Evolutionary conservation across 1,140 invertebrate genomes (phyloP), one percentile per base, ranked within the genome.

Genomic region (Chionoecetes opilio): DNA sequence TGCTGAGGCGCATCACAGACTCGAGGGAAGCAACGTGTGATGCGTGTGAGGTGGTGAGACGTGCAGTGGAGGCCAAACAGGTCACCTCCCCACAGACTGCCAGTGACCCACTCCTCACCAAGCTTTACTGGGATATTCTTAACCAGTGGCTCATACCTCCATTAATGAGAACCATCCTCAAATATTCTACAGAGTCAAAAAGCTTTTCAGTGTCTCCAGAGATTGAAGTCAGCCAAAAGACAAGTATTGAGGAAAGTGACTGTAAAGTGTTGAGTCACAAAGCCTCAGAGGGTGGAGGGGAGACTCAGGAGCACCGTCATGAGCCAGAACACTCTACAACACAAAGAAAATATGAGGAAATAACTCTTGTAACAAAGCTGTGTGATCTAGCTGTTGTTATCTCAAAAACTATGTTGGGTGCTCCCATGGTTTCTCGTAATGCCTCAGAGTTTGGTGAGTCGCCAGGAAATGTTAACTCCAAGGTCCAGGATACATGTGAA

Each of bases 21-120:
- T 6, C 26, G 11, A 41, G 41, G 14, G 53, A 75, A n/a, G 17
- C 87, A 31, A 38, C 86, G 31, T n/a, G 41, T 31, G 32, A 17
- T 29, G 82, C 34, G 21, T 94, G 93, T 90, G 86, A 94, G 31
- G 6, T 94, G 35, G 46, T 94, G 34, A 82, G 34, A 11, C 21
- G 35, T 11, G n/a, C 35, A 21, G 46, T 94, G 29, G 53, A 94
- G 31, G 93, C 53, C 5, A 75, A n/a, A 31, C 87, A 94, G 32
- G 21, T 8, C 21, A 32, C 41, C 34, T 29, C 21, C 31, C n/a
- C 37, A 32, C 37, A 21, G 6, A n/a, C 53, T 41, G 53, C 26
- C 29, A n/a, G 6, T 14, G 17, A 38, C 34, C 84, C 91, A 26
- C 9, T 29, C 26, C 63, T 89, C 26, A 34, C 3, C 32, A 87